Evolutionary conservation across 2,797 vertebrate genomes (phyloP).

Genomic region (Mormyrops boulengeri): DNA sequence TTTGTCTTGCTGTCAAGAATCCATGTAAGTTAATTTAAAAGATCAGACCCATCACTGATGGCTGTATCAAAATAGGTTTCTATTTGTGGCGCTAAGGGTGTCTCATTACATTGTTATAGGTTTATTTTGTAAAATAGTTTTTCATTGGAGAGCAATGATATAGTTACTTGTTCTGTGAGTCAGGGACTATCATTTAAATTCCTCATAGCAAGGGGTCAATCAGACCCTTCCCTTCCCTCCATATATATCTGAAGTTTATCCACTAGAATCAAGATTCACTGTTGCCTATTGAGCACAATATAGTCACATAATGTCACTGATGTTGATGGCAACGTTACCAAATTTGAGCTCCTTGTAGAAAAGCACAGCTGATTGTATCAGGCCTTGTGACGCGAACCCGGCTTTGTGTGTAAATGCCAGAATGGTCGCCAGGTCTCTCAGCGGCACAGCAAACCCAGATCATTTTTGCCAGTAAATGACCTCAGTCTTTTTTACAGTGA

Average conservation of each 20-base stretch:
- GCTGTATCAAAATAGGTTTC: not conserved
- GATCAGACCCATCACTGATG: not conserved
- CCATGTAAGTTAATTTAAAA: not conserved
- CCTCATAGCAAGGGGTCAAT: not conserved
- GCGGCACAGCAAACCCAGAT: not conserved
- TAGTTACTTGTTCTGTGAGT: not conserved
- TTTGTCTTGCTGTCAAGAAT: not conserved
- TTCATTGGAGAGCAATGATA: not conserved
- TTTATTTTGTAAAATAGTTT: not conserved
- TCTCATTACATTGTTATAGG: not conserved
- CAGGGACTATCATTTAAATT: not conserved
- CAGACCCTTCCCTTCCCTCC: not conserved
- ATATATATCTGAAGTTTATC: not conserved
- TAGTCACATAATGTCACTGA: not conserved
- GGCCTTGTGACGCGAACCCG: not conserved
- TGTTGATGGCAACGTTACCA: not conserved
- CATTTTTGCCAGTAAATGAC: not conserved
- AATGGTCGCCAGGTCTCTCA: not conserved
- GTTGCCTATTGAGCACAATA: not conserved
- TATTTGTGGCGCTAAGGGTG: not conserved
- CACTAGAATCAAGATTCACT: not conserved
- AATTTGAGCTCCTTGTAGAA: not conserved
- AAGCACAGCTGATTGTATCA: not conserved
- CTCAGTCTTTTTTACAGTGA: not conserved
- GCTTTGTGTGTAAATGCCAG: not conserved